Evolutionary conservation across 2,888 invertebrate genomes (phyloP), one percentile per base, ranked within the genome.

Genomic region (Cantharis flavilabris): DNA sequence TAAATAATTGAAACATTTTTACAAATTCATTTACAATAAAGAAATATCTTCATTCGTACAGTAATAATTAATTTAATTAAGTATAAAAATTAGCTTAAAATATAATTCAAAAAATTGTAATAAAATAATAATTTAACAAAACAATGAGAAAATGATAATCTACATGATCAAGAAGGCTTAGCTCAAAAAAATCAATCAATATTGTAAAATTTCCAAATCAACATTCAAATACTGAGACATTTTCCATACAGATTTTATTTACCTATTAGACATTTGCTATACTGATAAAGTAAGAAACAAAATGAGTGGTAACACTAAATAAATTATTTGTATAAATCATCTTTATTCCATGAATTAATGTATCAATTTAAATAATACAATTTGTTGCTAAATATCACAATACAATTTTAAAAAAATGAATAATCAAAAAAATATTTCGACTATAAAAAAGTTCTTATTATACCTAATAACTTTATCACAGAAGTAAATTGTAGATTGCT

Each of bases 211-310:
- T n/a, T 49, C n/a, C n/a, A 49, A 49, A 49, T 49, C n/a, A n/a
- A 49, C 49, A 49, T 49, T 49, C 49, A 49, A 49, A 49, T 49
- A 49, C 49, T 9, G 62, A 73, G 67, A 72, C 74, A 62, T 71
- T 77, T 75, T 62, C 70, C 71, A 77, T 77, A 77, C 77, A 75
- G 18, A 49, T 62, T 18, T 49, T 18, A n/a, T 71, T 73, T 71
- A 33, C 62, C 69, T 33, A 77, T 28, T 16, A 75, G 74, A 75
- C 77, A 75, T 77, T 77, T 77, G 71, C 71, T 72, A 77, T 77
- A 77, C 77, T 75, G 16, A 70, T 70, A 69, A 26, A 23, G 7
- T 67, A 20, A 67, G n/a, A 18, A 62, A 62, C 16, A 33, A 33
- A 71, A 62, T 20, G 18, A 16, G 62, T n/a, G 23, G 14, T 20